Conservation (phyloP, 2,113 vertebrate genomes). For the Ranitomeya imitator region DNA sequence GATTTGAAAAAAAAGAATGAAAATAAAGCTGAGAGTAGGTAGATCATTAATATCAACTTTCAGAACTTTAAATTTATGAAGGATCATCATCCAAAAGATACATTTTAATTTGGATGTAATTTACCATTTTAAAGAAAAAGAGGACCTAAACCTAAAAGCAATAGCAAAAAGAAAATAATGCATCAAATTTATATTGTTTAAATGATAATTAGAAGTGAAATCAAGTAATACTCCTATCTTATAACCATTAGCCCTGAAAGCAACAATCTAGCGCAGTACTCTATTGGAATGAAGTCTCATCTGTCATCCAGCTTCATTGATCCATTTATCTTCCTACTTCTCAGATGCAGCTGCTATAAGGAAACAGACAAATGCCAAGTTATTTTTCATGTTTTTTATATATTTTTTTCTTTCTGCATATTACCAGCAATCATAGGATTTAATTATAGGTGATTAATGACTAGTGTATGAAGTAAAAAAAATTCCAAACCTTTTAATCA, state of each 20-base stretch:
- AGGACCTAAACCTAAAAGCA: constrained; percentile 39
- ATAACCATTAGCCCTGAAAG: constrained; percentile 60
- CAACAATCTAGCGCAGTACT: constrained; percentile 60
- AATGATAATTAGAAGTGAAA: constrained; percentile 68
- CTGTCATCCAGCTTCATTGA: constrained; percentile 59
- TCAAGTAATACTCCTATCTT: constrained; percentile 62
- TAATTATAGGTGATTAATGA: too few relatives aligned
- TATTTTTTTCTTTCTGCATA: neutral
- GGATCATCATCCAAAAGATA: constrained; percentile 19
- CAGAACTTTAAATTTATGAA: constrained; percentile 3
- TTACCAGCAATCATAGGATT: too few relatives aligned
- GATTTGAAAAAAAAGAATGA: neutral
- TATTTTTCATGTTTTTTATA: neutral
- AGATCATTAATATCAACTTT: constrained; percentile 26
- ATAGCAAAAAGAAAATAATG: neutral
- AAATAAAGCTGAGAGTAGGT: constrained; percentile 8
- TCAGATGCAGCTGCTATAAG: constrained; percentile 59
- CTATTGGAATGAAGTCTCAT: constrained; percentile 61
- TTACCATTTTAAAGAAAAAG: constrained; percentile 34
- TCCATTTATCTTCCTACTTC: constrained; percentile 67
- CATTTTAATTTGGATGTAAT: neutral
- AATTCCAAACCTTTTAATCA: too few relatives aligned
- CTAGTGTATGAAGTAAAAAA: too few relatives aligned
- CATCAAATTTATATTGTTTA: constrained; percentile 37
- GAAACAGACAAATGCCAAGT: constrained; percentile 48